A percentile compares a stretch with the other conserved stretches of the same genome.
phyloP scores from a whole-genome alignment of 2,797 vertebrate species.

The Cirrhinus molitorella region DNA sequence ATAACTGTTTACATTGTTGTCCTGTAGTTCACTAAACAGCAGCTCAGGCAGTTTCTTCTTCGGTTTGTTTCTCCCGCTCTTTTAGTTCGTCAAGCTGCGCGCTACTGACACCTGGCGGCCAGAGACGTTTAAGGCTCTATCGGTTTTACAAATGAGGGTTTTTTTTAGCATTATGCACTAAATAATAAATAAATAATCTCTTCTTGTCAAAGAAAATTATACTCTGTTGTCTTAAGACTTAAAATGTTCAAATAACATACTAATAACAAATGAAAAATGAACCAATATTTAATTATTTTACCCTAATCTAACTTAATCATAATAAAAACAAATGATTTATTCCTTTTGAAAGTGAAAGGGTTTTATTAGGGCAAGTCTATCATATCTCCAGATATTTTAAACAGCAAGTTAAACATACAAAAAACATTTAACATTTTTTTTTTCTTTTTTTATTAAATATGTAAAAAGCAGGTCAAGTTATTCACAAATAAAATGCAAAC shows the following conservation, averaged over 20 bases:
- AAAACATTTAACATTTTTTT: conserved; percentile 85
- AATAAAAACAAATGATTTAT: conserved; percentile 57
- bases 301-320: conserved; percentile 2
- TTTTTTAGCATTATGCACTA: not conserved
- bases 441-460: conserved; percentile 97
- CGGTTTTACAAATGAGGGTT: accelerated
- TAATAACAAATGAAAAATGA: not conserved
- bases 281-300: too few species aligned
- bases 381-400: conserved; percentile 76
- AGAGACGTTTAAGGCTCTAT: not conserved
- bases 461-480: conserved; percentile 99
- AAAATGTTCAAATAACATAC: not conserved
- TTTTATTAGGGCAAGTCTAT: conserved; percentile 83
- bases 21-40: not conserved
- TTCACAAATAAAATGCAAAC: conserved; percentile 99
- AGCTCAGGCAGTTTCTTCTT: conserved; percentile 10
- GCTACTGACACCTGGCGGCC: conserved; percentile 10
- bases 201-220: not conserved
- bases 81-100: not conserved
- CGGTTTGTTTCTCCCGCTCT: conserved; percentile 20
- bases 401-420: conserved; percentile 82
- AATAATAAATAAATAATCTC: not conserved
- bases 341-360: conserved; percentile 71
- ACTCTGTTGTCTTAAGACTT: too few species aligned
- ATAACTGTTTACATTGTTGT: not conserved